These are phyloP conservation scores for Cyphomyrus discorhynchus DNA, from an alignment of 2,113 vertebrate genomes.

Conservation along the genomic window DNA sequence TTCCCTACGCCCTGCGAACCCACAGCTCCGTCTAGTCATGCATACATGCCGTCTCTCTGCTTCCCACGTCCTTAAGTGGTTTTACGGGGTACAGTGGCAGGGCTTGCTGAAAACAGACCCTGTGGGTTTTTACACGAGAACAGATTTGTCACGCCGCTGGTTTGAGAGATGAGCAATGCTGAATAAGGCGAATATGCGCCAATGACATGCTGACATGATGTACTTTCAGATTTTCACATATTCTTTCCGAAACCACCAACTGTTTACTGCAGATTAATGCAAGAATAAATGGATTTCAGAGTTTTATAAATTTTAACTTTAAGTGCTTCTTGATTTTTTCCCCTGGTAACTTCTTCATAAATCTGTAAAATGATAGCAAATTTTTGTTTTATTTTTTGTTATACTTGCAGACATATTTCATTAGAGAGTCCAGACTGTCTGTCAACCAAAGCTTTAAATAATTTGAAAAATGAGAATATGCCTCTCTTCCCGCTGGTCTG, in stretches of 20 bases:
- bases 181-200: not conserved
- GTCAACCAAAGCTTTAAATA: not conserved
- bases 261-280: not conserved
- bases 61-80: constrained; percentile 30
- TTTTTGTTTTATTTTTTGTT: not conserved
- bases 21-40: constrained; percentile 46
- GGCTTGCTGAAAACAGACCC: not conserved
- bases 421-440: not conserved
- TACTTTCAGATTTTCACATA: not conserved
- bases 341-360: not conserved
- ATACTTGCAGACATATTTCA: not conserved
- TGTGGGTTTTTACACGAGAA: not conserved
- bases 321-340: not conserved
- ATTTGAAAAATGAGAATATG: not conserved
- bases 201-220: not conserved
- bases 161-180: not conserved
- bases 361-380: not conserved
- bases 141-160: not conserved
- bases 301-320: not conserved
- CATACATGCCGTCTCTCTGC: constrained; percentile 43
- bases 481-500: not conserved
- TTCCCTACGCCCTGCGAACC: constrained; percentile 49
- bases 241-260: not conserved
- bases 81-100: not conserved
- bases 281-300: not conserved